phyloP scores from a whole-genome alignment of 1,140 invertebrate genomes.

The Pseudachorutes palmiensis region DNA sequence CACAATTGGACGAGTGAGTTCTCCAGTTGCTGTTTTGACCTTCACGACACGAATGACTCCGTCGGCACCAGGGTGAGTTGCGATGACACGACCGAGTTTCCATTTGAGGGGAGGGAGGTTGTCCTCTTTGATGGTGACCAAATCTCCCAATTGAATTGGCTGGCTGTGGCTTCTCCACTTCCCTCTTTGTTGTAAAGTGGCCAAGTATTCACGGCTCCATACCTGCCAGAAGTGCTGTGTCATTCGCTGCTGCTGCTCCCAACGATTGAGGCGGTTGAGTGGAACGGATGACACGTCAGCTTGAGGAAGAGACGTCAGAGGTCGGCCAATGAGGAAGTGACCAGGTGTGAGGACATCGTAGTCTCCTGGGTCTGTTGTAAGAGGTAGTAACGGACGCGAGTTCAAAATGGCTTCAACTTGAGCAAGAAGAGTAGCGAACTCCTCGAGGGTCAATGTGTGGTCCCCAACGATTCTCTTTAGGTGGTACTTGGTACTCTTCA shows the following conservation, averaged over 20 bases:
- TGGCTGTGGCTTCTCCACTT: slow-evolving; percentile 34
- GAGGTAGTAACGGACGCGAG: slow-evolving; percentile 33
- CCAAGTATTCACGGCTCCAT: slow-evolving; percentile 40
- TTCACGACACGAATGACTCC: slow-evolving; percentile 37
- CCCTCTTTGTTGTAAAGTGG: not conserved
- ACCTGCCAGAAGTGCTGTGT: slow-evolving; percentile 40
- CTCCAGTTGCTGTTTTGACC: slow-evolving; percentile 36
- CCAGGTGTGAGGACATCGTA: slow-evolving; percentile 39
- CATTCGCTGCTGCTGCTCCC: slow-evolving; percentile 34
- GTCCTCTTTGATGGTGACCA: slow-evolving; percentile 38
- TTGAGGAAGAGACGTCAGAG: slow-evolving; percentile 35
- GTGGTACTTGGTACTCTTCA: slow-evolving; percentile 39
- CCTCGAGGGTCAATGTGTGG: slow-evolving; percentile 29
- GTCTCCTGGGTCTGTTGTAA: slow-evolving; percentile 39
- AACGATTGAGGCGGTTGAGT: slow-evolving; percentile 30
- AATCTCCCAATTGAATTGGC: too few species aligned
- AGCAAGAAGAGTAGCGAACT: not conserved
- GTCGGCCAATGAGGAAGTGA: slow-evolving; percentile 42
- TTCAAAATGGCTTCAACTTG: slow-evolving; percentile 35
- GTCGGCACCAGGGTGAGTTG: slow-evolving; percentile 38
- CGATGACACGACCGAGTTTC: slow-evolving; percentile 39
- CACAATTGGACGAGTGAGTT: slow-evolving; percentile 2
- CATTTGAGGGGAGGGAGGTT: slow-evolving; percentile 39
- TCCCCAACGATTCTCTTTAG: slow-evolving; percentile 34
- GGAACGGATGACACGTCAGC: slow-evolving; percentile 17